Evolutionary conservation across 1,140 invertebrate species (phyloP), one percentile per base, ranked within the genome.

Genomic region (Cheumatopsyche charites): DNA sequence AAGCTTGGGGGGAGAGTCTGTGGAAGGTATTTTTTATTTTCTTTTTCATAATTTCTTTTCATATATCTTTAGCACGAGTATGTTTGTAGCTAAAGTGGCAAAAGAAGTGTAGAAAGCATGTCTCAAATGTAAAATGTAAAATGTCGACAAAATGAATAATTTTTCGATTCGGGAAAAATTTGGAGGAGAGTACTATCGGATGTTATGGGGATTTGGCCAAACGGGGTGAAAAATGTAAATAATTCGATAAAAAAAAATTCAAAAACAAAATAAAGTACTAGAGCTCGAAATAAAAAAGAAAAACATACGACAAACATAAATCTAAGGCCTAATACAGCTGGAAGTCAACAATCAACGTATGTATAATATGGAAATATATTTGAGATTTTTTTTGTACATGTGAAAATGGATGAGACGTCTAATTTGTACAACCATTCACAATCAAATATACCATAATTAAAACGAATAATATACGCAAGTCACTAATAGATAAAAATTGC

Each of bases 31-130:
- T 58, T n/a, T 47, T n/a, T 47, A 6, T 13, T n/a, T 47, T n/a
- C 15, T n/a, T 47, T n/a, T 47, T n/a, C 2, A 6, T 13, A 47
- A n/a, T 7, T 47, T 7, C 13, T 36, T 21, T n/a, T n/a, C 47
- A n/a, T 4, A 21, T 15, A 61, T 45, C n/a, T 66, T 45, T 66
- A 47, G 17, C 68, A 71, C 75, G 72, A 73, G 67, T 71, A 69
- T 73, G 73, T 58, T 70, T 72, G 70, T 74, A 65, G 70, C 23
- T 72, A 52, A 68, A 68, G 66, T 68, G 66, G 66, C 66, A 68
- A 68, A 68, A 68, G 47, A 68, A 68, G 66, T 68, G 66, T 68
- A 68, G 29, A 36, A 68, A 68, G 66, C 66, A 68, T 68, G 66
- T 68, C 21, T 68, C 25, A 68, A 68, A 68, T 68, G 66, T 68